Evolutionary conservation across 2,888 invertebrate species (phyloP).

Genomic region (Sminthurides aquaticus): DNA sequence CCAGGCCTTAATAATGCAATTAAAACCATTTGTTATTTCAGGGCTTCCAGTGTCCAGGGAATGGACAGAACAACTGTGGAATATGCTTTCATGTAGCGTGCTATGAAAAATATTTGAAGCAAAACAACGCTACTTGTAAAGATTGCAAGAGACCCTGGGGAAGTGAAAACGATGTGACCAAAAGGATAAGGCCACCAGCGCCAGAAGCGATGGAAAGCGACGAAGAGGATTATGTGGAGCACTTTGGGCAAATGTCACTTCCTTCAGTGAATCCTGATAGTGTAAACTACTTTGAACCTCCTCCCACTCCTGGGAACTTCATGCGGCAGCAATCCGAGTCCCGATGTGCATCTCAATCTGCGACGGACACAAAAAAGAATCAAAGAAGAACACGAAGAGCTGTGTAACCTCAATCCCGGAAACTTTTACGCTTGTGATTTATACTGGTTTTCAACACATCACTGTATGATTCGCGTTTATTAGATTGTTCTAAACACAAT

Average conservation of each 20-base stretch:
- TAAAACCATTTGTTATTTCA: too few relatives aligned
- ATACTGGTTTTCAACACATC: too few relatives aligned
- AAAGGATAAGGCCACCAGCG: neutral
- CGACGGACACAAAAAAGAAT: too few relatives aligned
- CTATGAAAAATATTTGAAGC: conserved; percentile 4
- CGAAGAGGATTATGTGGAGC: neutral
- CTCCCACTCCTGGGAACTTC: conserved; percentile 6
- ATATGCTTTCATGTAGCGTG: conserved; percentile 18
- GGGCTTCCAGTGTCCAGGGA: neutral
- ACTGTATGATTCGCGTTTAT: too few relatives aligned
- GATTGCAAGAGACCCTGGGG: conserved; percentile 4
- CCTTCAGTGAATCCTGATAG: neutral
- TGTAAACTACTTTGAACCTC: neutral
- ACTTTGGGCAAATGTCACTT: neutral
- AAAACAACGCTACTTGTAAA: conserved; percentile 8
- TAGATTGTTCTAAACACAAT: too few relatives aligned
- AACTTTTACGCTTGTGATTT: too few relatives aligned
- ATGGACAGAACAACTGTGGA: conserved; percentile 18
- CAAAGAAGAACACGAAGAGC: too few relatives aligned
- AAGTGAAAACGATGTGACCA: conserved; percentile 9
- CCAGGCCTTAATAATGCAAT: too few relatives aligned
- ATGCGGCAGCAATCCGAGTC: neutral
- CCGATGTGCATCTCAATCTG: too few relatives aligned
- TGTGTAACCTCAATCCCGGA: too few relatives aligned
- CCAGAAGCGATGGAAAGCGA: neutral